These are phyloP conservation scores for Athene noctua DNA, from an alignment of 2,113 vertebrate species.

Conservation along the genomic window DNA sequence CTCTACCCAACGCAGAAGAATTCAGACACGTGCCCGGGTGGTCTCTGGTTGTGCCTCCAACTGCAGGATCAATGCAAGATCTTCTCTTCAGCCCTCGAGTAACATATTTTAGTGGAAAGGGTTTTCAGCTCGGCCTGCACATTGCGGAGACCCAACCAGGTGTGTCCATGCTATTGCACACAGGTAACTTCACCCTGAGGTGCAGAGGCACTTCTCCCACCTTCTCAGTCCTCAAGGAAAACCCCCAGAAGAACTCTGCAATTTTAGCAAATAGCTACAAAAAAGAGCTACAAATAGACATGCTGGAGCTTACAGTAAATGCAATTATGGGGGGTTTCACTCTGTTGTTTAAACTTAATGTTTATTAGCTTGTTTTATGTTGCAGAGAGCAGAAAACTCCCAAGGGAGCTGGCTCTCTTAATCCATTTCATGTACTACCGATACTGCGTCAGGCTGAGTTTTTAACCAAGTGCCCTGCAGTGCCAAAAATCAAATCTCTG, in stretches of 20 bases:
- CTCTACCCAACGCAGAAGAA: background rate
- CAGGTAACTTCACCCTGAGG: background rate
- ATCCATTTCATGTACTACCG: background rate
- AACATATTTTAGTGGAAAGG: background rate
- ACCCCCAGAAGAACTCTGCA: background rate
- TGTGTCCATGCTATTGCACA: background rate
- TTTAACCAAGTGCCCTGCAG: background rate
- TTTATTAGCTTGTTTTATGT: background rate
- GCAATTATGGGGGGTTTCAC: background rate
- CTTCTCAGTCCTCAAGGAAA: background rate
- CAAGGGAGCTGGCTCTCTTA: background rate
- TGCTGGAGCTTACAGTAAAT: background rate
- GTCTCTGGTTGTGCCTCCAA: background rate
- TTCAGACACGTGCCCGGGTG: fast-evolving
- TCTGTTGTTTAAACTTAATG: background rate
- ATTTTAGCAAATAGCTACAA: background rate
- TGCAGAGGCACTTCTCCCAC: background rate
- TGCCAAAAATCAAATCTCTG: background rate
- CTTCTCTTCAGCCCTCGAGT: background rate
- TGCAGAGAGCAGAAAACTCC: background rate
- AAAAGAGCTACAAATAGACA: too few relatives aligned
- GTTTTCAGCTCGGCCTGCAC: background rate
- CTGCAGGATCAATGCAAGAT: background rate
- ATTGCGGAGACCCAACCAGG: fast-evolving
- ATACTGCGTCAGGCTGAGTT: background rate